Percentiles rank a stretch among this genome's conserved stretches.
Conservation (phyloP, 2,888 invertebrate species). For the Plagodis pulveraria region DNA sequence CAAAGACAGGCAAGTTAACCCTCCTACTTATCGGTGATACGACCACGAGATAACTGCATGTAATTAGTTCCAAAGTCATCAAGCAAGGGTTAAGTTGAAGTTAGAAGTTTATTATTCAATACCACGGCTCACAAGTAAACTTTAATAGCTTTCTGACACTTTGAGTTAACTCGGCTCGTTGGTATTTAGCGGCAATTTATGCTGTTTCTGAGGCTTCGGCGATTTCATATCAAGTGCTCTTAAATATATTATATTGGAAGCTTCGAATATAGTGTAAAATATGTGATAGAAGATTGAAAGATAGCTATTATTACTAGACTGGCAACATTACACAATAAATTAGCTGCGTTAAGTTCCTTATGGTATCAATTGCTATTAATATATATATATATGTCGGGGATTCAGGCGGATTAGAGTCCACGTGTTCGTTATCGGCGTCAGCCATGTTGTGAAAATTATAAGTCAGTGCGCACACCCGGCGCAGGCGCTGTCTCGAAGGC, state of each 20-base stretch:
- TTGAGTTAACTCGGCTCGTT: constrained; percentile 16
- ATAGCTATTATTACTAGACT: too few relatives aligned
- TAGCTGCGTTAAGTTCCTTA: too few relatives aligned
- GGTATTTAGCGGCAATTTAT: constrained; percentile 17
- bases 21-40: constrained; percentile 4
- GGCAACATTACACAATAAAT: too few relatives aligned
- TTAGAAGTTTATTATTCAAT: constrained; percentile 28
- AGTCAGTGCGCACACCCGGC: too few relatives aligned
- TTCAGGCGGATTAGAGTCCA: too few relatives aligned
- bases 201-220: constrained; percentile 4
- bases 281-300: too few relatives aligned
- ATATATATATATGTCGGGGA: too few relatives aligned
- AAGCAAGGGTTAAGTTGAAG: constrained; percentile 12
- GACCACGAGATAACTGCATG: constrained; percentile 15
- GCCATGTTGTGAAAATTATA: too few relatives aligned
- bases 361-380: too few relatives aligned
- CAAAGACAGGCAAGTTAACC: background rate
- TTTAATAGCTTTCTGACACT: constrained; percentile 29
- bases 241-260: background rate
- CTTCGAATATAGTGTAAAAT: too few relatives aligned
- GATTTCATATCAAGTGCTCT: background rate
- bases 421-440: too few relatives aligned
- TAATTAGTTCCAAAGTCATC: constrained; percentile 31
- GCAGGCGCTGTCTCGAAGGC: too few relatives aligned
- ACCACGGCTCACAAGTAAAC: constrained; percentile 19